A percentile compares a stretch with the other conserved stretches of the same genome.
Evolutionary conservation across 2,888 invertebrate species (phyloP).

Genomic region (Anorthoa munda): DNA sequence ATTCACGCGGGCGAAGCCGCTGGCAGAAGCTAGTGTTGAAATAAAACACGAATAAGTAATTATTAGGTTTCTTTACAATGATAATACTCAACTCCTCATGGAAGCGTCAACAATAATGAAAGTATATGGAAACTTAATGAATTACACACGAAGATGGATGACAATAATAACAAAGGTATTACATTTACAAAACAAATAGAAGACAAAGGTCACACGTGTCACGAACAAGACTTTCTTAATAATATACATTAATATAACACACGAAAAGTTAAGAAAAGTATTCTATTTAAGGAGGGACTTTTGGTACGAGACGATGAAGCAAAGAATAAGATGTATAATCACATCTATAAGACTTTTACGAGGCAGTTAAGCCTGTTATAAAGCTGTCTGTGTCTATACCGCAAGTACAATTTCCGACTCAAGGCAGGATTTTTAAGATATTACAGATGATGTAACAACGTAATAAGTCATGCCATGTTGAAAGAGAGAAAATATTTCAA

Average conservation of each 20-base stretch:
- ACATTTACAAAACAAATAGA: slow-evolving; percentile 26
- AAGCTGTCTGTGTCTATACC: background rate
- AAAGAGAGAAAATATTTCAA: background rate
- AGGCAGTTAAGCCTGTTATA: slow-evolving; percentile 11
- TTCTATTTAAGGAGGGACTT: background rate
- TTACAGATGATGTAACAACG: background rate
- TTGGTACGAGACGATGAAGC: background rate
- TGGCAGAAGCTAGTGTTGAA: too few species aligned
- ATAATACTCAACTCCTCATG: background rate
- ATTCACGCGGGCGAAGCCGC: too few species aligned
- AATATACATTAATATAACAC: background rate
- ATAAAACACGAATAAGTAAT: background rate
- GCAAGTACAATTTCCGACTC: background rate
- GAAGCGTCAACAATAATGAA: background rate
- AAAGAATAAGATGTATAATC: slow-evolving; percentile 13
- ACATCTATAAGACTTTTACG: slow-evolving; percentile 7
- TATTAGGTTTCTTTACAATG: background rate
- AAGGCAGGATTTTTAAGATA: background rate
- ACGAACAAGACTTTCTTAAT: background rate
- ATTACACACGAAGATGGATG: background rate
- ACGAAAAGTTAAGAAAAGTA: background rate
- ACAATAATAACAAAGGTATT: background rate
- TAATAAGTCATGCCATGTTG: too few species aligned
- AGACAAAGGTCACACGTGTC: slow-evolving; percentile 20
- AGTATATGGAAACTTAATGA: background rate